Evolutionary conservation across 2,888 invertebrate species (phyloP), one percentile per base, ranked within the genome.

Genomic region (Amitus sp.): DNA sequence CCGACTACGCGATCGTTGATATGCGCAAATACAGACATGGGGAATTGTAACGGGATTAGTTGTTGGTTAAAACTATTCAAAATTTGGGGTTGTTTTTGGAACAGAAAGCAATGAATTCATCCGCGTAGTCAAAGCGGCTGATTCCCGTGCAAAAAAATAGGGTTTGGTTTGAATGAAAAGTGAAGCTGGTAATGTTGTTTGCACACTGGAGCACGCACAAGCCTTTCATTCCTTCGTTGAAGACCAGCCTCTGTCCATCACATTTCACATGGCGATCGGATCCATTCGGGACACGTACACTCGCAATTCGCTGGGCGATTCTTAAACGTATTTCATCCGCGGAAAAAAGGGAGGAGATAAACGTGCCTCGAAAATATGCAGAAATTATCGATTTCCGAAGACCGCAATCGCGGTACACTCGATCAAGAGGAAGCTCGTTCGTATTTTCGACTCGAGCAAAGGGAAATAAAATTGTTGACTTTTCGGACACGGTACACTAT

Each of bases 361-460:
- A n/a, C n/a, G n/a, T n/a, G n/a, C 3, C 10, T 18, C 15, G 15
- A 3, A 15, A 6, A 40, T 17, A 3, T 40, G 15, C n/a, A 33
- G 4, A 9, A 10, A n/a, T 10, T n/a, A n/a, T 33, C n/a, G 33
- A 12, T 12, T 33, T 17, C 15, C 2, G 39, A 39, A 13, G 13
- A 13, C 12, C 5, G 19, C 12, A 28, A 45, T 27, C 27, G 45
- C 20, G 45, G 13, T 27, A 46, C 46, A 28, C 17, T 47, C 54
- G 47, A 12, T 13, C 20, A 46, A 47, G 30, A 47, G 47, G 54
- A 54, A 54, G 47, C 47, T 47, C 42, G 19, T 33, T 33, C 13
- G 3, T 39, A 9, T 10, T 20, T 10, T 42, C 9, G 17, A 40
- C 5, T 27, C 28, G 9, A 27, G 6, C 28, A 27, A 7, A 27